These are phyloP conservation scores for Trematomus loennbergii DNA, from an alignment of 2,113 vertebrate species.

Conservation along the genomic window DNA sequence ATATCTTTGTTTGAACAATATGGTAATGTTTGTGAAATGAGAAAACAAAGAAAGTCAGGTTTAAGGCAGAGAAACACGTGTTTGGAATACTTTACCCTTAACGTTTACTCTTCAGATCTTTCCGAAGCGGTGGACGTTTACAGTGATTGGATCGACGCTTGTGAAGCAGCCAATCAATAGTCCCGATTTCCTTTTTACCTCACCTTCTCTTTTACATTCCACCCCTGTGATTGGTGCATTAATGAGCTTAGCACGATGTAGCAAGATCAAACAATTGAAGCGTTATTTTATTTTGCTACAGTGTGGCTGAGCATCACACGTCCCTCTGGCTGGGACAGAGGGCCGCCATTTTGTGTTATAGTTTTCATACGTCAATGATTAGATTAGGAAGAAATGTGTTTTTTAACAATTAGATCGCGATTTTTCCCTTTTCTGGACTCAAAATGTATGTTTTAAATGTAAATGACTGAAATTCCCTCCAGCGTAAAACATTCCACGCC, in stretches of 20 bases:
- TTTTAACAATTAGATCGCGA: not conserved
- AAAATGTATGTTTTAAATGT: not conserved
- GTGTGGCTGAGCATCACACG: not conserved
- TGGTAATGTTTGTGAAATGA: not conserved
- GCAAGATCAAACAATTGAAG: not conserved
- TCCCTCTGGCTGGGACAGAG: constrained; percentile 61
- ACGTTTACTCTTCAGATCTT: constrained; percentile 84
- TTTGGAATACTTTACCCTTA: constrained; percentile 46
- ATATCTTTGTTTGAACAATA: not conserved
- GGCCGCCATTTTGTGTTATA: not conserved
- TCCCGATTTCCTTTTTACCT: constrained; percentile 83
- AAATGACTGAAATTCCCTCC: not conserved
- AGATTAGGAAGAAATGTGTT: not conserved
- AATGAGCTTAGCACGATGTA: constrained; percentile 12
- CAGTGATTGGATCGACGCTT: constrained; percentile 97
- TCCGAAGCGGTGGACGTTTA: constrained; percentile 96
- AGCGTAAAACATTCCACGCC: constrained; percentile 8
- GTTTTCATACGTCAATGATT: not conserved
- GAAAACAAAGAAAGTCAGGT: not conserved
- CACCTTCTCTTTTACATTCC: constrained; percentile 5
- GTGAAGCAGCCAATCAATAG: constrained; percentile 95
- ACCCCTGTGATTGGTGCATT: constrained; percentile 8
- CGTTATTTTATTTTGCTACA: not conserved
- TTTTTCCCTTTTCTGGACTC: not conserved
- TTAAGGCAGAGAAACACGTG: too few species aligned